Base-by-base conservation (phyloP, 2,888 invertebrate genomes). In the Scaptomyza tumidula region DNA sequence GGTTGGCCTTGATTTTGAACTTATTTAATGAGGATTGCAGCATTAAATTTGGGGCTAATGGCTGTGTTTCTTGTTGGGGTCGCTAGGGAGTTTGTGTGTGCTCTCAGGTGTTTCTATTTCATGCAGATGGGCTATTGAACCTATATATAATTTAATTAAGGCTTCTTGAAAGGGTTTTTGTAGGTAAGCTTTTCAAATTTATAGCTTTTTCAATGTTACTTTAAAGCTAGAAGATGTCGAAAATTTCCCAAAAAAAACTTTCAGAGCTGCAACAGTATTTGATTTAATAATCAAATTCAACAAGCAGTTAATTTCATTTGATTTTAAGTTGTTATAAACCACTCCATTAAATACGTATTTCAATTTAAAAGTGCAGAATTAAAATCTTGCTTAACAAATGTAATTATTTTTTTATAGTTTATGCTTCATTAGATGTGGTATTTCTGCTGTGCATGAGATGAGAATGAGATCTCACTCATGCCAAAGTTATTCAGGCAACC, bases 1-100 rank as follows among this genome's bases (percentile, higher is more conserved):
- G 19, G 10, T 43, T 46, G 33, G 44, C 88, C 86, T 86, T 86
- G 86, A 87, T 81, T 83, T 88, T 86, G 86, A 88, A 86, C 83
- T 87, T 61, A 69, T 86, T 75, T 59, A 48, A 53, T 71, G 66
- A 65, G 69, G 55, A 79, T 75, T 80, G 65, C 71, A 67, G 62
- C 79, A 71, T 67, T 78, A 37, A 71, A 78, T 66, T 78, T 48
- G 76, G 62, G 82, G 83, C 66, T 68, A 80, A 68, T 70, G 85
- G 46, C 77, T 74, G 69, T 50, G 33, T 33, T 31, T 31, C 3
- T 27, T 27, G 56, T 57, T 48, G 52, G 44, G 46, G 55, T 46
- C 19, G 33, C 11, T 9, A 39, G 49, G 33, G 39, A 63, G 65
- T 19, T 68, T 19, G 10, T 68, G 9, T 13, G 43, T 19, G 13